Evolutionary conservation across 1,140 invertebrate genomes (phyloP).

Genomic region (Drosophila azteca): DNA sequence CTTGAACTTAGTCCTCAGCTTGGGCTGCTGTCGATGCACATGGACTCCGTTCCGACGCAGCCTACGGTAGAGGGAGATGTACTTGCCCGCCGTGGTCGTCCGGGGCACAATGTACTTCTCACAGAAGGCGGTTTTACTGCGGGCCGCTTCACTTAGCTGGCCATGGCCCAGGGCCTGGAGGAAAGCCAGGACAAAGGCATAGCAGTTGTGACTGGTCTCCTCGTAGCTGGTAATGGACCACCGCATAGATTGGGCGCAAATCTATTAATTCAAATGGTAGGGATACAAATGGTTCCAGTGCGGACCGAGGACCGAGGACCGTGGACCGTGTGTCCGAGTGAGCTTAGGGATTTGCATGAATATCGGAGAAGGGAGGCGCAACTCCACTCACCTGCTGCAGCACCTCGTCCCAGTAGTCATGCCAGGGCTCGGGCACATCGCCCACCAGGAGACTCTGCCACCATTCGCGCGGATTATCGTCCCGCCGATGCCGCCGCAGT

Average conservation of each 20-base stretch:
- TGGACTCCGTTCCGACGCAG: slow-evolving; percentile 85
- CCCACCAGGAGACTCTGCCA: slow-evolving; percentile 89
- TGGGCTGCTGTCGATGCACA: slow-evolving; percentile 83
- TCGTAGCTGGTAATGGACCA: slow-evolving; percentile 89
- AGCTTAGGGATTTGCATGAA: slow-evolving; percentile 46
- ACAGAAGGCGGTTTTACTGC: slow-evolving; percentile 87
- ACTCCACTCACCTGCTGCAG: slow-evolving; percentile 86
- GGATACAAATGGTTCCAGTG: too few relatives aligned
- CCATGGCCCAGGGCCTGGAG: slow-evolving; percentile 87
- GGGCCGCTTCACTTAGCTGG: slow-evolving; percentile 86
- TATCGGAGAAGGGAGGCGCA: not conserved
- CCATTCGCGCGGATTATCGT: slow-evolving; percentile 84
- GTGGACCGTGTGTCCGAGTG: not conserved
- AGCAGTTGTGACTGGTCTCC: slow-evolving; percentile 90
- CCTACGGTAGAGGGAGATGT: slow-evolving; percentile 91
- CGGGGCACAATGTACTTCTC: slow-evolving; percentile 90
- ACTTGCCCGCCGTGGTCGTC: slow-evolving; percentile 90
- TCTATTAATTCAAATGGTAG: slow-evolving; percentile 73
- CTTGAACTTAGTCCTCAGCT: slow-evolving; percentile 32
- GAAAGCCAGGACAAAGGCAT: slow-evolving; percentile 91
- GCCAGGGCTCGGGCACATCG: slow-evolving; percentile 87
- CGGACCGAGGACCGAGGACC: too few relatives aligned
- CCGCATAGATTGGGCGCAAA: slow-evolving; percentile 86
- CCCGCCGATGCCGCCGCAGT: slow-evolving; percentile 84
- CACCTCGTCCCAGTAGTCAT: slow-evolving; percentile 90